These are phyloP conservation scores for Pollenia angustigena DNA, from an alignment of 2,888 invertebrate species.

Conservation along the genomic window DNA sequence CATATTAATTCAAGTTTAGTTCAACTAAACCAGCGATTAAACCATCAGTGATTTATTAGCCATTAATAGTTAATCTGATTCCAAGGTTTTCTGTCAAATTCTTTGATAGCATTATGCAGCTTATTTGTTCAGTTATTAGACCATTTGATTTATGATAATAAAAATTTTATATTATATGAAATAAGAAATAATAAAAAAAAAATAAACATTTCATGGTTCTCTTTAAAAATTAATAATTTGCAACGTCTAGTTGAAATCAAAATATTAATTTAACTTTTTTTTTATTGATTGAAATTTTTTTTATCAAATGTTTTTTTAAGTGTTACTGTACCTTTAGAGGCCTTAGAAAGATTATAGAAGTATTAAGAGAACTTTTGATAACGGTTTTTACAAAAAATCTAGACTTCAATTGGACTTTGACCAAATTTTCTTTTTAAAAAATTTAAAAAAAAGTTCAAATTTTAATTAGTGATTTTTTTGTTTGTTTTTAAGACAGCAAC, in stretches of 20 bases:
- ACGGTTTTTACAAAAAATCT: neutral
- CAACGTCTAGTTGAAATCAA: too few species aligned
- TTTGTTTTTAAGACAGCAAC: neutral
- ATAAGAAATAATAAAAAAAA: neutral
- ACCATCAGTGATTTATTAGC: too few species aligned
- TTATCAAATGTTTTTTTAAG: too few species aligned
- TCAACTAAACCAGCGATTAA: too few species aligned
- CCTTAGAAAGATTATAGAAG: too few species aligned
- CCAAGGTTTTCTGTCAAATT: conserved; percentile 24
- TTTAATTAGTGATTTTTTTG: neutral
- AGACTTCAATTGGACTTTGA: neutral
- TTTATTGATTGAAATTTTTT: too few species aligned
- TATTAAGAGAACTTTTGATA: too few species aligned
- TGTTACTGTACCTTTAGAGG: too few species aligned
- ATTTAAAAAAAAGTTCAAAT: neutral
- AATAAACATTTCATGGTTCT: too few species aligned
- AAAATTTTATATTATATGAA: neutral
- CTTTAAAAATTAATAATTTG: too few species aligned
- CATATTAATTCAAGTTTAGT: too few species aligned
- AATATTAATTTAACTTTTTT: too few species aligned
- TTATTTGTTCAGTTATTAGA: conserved; percentile 5
- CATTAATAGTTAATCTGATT: neutral
- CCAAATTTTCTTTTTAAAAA: neutral
- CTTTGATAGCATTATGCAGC: neutral
- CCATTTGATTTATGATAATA: conserved; percentile 12